Evolutionary conservation across 2,113 vertebrate species (phyloP).

Genomic region (Chionodraco myersi): DNA sequence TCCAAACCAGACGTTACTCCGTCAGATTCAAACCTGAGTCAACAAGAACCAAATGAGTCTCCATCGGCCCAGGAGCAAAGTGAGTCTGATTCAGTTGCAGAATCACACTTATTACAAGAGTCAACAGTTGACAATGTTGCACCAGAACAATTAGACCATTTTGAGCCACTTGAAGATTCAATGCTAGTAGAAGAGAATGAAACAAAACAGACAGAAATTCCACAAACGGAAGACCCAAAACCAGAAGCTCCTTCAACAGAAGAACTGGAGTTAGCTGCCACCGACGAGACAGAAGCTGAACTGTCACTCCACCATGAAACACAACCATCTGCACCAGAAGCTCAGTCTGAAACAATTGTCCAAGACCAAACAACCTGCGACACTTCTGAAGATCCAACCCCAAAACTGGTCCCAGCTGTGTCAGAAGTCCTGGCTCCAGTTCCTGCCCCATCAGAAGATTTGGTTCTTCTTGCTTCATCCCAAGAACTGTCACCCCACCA

Average conservation of each 20-base stretch:
- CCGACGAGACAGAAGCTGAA: conserved; percentile 1
- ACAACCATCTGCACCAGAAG: background rate
- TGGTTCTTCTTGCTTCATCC: background rate
- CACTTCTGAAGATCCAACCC: background rate
- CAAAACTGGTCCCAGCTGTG: background rate
- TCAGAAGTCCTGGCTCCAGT: background rate
- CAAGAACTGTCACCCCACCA: no score
- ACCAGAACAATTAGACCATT: conserved; percentile 11
- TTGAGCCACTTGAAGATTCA: background rate
- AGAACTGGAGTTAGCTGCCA: background rate
- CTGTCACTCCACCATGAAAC: background rate
- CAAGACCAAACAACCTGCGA: conserved; percentile 2
- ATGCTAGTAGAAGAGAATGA: background rate
- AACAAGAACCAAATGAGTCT: background rate
- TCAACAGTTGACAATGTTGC: background rate
- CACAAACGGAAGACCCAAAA: background rate
- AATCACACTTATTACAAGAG: background rate
- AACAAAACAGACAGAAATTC: background rate
- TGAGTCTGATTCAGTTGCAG: conserved; percentile 1
- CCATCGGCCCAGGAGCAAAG: background rate
- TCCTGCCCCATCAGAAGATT: background rate
- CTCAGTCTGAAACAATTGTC: background rate
- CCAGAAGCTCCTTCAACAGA: background rate
- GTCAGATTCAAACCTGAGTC: conserved; percentile 4
- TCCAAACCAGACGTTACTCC: background rate